These are phyloP conservation scores for Oreochromis niloticus DNA, from an alignment of 2,113 vertebrate genomes.

Conservation along the genomic window DNA sequence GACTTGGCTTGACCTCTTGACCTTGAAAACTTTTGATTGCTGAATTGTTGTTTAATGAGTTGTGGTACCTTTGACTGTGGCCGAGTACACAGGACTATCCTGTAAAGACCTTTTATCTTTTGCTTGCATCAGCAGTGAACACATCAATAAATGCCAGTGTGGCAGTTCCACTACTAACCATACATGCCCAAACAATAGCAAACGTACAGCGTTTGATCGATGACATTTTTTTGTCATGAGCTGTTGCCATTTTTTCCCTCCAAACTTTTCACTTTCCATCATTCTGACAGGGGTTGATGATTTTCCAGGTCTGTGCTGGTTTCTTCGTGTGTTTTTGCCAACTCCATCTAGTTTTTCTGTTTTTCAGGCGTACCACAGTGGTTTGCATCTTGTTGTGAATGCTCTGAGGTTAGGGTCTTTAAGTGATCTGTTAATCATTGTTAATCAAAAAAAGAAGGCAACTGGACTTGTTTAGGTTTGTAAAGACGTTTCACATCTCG, in stretches of 20 bases:
- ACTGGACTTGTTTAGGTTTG: neutral
- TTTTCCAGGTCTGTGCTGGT: neutral
- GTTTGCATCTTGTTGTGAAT: neutral
- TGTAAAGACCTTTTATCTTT: neutral
- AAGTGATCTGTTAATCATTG: neutral
- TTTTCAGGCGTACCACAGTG: neutral
- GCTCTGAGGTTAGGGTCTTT: neutral
- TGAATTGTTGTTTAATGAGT: neutral
- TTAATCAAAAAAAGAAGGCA: neutral
- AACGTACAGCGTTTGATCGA: neutral
- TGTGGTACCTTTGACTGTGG: neutral
- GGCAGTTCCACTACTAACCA: neutral
- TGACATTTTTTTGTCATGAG: neutral
- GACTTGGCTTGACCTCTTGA: neutral
- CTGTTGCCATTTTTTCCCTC: neutral
- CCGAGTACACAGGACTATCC: neutral
- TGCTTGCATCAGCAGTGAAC: neutral
- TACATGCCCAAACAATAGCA: neutral
- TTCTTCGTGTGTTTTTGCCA: neutral
- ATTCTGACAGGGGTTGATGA: neutral
- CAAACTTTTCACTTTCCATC: neutral
- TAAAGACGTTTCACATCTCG: neutral
- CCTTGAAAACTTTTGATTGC: neutral
- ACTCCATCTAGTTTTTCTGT: neutral
- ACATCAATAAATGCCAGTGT: neutral